Conservation (phyloP, 2,113 vertebrate species). For the Muntiacus muntjak region DNA sequence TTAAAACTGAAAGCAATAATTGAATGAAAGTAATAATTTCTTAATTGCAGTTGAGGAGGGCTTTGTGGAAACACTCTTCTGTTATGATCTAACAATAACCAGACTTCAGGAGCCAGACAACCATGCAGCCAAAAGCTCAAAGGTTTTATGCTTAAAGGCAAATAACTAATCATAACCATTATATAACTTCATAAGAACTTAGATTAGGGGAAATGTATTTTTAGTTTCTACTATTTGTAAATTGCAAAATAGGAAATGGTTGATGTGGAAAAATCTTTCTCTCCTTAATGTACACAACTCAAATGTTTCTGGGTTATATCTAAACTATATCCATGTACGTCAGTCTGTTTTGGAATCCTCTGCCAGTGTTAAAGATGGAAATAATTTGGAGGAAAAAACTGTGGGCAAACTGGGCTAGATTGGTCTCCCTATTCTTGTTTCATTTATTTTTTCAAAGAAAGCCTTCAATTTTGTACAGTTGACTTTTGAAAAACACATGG, state of each 20-base stretch:
- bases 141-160: constrained; percentile 17
- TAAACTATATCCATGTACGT: constrained; percentile 69
- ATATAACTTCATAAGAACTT: constrained; percentile 22
- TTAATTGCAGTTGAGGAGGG: neutral
- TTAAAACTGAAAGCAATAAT: neutral
- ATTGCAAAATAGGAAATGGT: constrained; percentile 53
- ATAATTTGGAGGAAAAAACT: constrained; percentile 61
- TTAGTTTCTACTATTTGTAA: constrained; percentile 64
- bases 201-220: neutral
- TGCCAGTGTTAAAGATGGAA: constrained; percentile 71
- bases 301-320: constrained; percentile 64
- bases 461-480: neutral
- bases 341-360: constrained; percentile 67
- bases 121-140: neutral
- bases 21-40: constrained; percentile 24
- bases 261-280: constrained; percentile 53
- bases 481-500: neutral
- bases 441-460: neutral
- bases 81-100: neutral
- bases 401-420: neutral
- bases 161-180: constrained; percentile 30
- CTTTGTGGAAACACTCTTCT: constrained; percentile 28
- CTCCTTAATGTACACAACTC: constrained; percentile 73
- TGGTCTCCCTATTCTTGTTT: neutral
- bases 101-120: neutral